Percentiles rank a stretch among this genome's conserved stretches.
Conservation (phyloP, 2,888 invertebrate genomes). For the Amiota mariae region DNA sequence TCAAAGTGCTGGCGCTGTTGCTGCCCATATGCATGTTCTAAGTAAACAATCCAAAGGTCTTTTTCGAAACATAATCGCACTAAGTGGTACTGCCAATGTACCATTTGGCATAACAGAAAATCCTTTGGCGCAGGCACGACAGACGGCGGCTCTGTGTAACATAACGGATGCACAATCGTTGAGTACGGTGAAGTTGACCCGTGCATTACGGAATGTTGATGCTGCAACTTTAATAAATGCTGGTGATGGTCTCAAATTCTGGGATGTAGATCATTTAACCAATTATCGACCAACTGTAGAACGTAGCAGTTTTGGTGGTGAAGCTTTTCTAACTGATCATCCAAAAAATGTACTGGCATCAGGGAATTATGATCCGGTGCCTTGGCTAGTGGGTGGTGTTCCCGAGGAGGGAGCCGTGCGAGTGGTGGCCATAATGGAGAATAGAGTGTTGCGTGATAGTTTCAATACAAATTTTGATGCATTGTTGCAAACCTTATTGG, state of each 20-base stretch:
- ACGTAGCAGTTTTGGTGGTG: constrained; percentile 44
- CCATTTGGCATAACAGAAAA: constrained; percentile 66
- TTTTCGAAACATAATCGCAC: constrained; percentile 74
- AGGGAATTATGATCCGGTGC: constrained; percentile 73
- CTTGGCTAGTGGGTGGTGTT: constrained; percentile 75
- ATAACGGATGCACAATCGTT: constrained; percentile 64
- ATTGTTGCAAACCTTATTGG: constrained; percentile 64
- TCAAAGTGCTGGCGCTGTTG: constrained; percentile 74
- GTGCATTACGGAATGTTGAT: constrained; percentile 72
- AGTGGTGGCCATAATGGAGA: constrained; percentile 70
- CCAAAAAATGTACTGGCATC: constrained; percentile 71
- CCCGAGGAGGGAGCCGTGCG: constrained; percentile 75
- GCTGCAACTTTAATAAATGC: constrained; percentile 70
- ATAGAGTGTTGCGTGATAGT: constrained; percentile 53
- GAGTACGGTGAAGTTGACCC: constrained; percentile 67
- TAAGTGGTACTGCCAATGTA: constrained; percentile 75
- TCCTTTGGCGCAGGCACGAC: constrained; percentile 68
- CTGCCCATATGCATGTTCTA: constrained; percentile 75
- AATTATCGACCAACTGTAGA: constrained; percentile 75
- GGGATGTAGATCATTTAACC: constrained; percentile 75
- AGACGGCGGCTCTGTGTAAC: constrained; percentile 72
- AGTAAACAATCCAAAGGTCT: constrained; percentile 73
- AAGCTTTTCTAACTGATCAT: constrained; percentile 74
- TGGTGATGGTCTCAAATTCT: constrained; percentile 74
- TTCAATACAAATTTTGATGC: constrained; percentile 68